phyloP scores from a whole-genome alignment of 1,140 invertebrate species.

The Propsilocerus akamusi region DNA sequence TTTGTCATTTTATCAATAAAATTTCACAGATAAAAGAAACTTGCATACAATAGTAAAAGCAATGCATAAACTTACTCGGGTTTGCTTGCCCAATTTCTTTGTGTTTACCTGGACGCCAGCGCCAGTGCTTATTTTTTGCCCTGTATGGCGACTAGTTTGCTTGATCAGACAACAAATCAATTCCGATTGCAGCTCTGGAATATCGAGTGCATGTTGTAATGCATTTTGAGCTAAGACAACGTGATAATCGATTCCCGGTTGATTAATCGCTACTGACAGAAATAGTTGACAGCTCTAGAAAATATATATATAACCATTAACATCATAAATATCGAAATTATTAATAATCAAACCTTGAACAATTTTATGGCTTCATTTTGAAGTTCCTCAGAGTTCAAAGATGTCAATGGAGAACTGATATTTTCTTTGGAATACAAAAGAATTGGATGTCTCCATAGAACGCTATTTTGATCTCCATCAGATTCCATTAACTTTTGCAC shows the following conservation, averaged over 20 bases:
- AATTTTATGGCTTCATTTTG: conserved; percentile 84
- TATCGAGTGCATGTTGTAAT: conserved; percentile 73
- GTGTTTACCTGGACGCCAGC: conserved; percentile 81
- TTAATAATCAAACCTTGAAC: conserved; percentile 52
- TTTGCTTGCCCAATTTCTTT: conserved; percentile 27
- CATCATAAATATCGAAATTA: too few species aligned
- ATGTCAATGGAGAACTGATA: conserved; percentile 66
- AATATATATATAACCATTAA: too few species aligned
- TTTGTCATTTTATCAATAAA: background rate
- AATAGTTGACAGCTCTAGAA: conserved; percentile 79
- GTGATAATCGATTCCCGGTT: conserved; percentile 89
- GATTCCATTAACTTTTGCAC: conserved; percentile 90
- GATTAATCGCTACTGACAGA: conserved; percentile 83
- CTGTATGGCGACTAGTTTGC: conserved; percentile 76
- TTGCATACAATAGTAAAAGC: background rate
- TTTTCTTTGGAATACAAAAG: conserved; percentile 81
- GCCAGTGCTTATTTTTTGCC: conserved; percentile 54
- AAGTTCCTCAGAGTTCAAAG: conserved; percentile 63
- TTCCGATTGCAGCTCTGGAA: conserved; percentile 79
- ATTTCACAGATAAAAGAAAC: background rate
- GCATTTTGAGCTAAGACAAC: conserved; percentile 89
- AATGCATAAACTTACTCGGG: conserved; percentile 21
- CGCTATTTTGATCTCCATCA: conserved; percentile 82
- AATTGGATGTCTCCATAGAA: conserved; percentile 83
- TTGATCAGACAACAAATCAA: conserved; percentile 78